Evolutionary conservation across 2,888 invertebrate genomes (phyloP).

Genomic region (Prenolepis imparis): DNA sequence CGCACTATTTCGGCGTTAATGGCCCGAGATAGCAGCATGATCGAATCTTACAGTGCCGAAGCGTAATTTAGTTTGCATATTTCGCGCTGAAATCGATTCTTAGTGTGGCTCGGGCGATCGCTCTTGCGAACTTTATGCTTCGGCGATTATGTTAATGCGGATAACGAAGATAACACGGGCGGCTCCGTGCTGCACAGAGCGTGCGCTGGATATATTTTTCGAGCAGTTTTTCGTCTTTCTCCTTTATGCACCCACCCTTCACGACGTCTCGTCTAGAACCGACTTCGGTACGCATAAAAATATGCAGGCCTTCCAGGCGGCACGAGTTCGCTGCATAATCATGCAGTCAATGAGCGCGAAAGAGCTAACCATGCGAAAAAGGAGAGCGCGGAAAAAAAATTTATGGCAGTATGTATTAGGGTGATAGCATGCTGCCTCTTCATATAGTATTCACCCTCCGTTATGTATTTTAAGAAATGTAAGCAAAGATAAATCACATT

Average conservation of each 20-base stretch:
- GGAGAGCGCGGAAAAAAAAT: constrained; percentile 75
- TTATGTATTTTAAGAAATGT: constrained; percentile 53
- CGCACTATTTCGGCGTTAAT: constrained; percentile 69
- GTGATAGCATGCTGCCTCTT: constrained; percentile 59
- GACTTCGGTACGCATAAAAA: constrained; percentile 73
- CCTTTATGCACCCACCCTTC: constrained; percentile 60
- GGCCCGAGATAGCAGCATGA: constrained; percentile 71
- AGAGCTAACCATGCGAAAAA: constrained; percentile 81
- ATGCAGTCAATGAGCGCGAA: constrained; percentile 82
- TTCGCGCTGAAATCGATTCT: constrained; percentile 79
- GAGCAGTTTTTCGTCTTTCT: constrained; percentile 59
- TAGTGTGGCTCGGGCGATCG: constrained; percentile 63
- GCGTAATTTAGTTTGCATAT: constrained; percentile 83
- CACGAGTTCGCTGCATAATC: constrained; percentile 80
- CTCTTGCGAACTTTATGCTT: constrained; percentile 70
- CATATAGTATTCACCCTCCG: constrained; percentile 45
- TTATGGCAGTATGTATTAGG: constrained; percentile 73
- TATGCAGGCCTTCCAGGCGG: constrained; percentile 76
- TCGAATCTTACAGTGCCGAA: constrained; percentile 74
- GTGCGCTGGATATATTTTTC: constrained; percentile 71
- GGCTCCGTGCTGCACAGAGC: constrained; percentile 60
- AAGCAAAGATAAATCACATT: constrained; percentile 53
- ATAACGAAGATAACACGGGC: constrained; percentile 73
- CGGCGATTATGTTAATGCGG: constrained; percentile 75
- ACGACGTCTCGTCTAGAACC: constrained; percentile 62